phyloP scores from a whole-genome alignment of 2,113 vertebrate species.

The Lepidiolamprologus cunningtoni region DNA sequence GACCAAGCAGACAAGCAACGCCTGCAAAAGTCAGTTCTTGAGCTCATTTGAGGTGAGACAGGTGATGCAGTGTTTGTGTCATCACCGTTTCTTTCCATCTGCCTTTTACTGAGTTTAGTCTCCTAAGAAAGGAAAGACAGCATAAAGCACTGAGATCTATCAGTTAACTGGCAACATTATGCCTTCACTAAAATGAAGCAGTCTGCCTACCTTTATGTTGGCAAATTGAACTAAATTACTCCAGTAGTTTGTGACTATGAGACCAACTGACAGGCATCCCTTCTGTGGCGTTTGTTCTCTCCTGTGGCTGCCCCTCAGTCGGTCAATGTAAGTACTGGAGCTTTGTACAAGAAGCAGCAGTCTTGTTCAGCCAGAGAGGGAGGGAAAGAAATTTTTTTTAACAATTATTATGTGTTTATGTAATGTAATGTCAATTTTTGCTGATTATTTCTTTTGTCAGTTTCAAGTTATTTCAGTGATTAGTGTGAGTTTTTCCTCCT shows the following conservation, averaged over 20 bases:
- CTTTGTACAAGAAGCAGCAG: constrained; percentile 88
- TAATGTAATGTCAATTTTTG: background rate
- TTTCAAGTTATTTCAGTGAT: background rate
- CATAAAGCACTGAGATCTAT: background rate
- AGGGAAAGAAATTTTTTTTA: background rate
- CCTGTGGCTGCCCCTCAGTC: constrained; percentile 28
- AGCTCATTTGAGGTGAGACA: background rate
- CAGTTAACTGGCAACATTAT: background rate
- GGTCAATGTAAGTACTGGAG: constrained; percentile 72
- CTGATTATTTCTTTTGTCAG: background rate
- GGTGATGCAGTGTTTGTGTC: background rate
- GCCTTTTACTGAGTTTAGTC: background rate
- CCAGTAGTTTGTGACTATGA: constrained; percentile 81
- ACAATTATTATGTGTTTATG: background rate
- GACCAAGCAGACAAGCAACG: background rate
- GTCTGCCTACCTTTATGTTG: constrained; percentile 20
- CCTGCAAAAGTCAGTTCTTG: background rate
- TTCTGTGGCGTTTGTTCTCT: background rate
- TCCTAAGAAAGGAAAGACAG: constrained; percentile 4
- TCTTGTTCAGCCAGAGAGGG: constrained; percentile 52
- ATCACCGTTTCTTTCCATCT: background rate
- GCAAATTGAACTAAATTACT: constrained; percentile 73
- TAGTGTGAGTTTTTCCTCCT: background rate
- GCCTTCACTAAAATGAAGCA: background rate
- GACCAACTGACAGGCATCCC: constrained; percentile 79